These are phyloP conservation scores for Heliothis virescens DNA, from an alignment of 1,140 invertebrate genomes.

Conservation along the genomic window DNA sequence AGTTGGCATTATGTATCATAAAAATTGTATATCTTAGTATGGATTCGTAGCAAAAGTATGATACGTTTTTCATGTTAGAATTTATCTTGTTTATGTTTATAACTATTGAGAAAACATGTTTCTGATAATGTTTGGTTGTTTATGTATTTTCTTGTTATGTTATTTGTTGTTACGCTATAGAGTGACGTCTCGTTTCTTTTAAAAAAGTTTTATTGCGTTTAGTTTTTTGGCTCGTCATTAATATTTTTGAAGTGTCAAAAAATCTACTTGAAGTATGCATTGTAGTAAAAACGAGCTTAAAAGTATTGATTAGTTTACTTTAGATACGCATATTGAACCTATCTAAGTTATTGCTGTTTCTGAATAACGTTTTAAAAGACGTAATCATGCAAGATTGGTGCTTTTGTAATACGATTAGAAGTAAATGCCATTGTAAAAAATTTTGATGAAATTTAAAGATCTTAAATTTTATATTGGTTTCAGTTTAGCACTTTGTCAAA, in stretches of 20 bases:
- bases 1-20: constrained; percentile 28
- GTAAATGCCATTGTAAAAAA: no score
- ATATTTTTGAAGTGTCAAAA: no score
- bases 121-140: constrained; percentile 24
- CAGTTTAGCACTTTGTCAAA: not conserved
- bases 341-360: no score
- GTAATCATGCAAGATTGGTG: no score
- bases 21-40: constrained; percentile 23
- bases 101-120: constrained; percentile 31
- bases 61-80: constrained; percentile 65
- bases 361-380: no score
- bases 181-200: not conserved
- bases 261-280: no score
- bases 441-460: no score
- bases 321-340: no score
- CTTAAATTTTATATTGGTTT: no score
- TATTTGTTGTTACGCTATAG: not conserved
- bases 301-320: no score
- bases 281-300: no score
- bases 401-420: no score
- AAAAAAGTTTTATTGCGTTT: constrained; percentile 18
- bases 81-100: constrained; percentile 56
- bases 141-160: not conserved
- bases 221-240: not conserved
- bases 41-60: constrained; percentile 35